Conservation (phyloP, 2,113 vertebrate genomes). For the Barnardius zonarius region DNA sequence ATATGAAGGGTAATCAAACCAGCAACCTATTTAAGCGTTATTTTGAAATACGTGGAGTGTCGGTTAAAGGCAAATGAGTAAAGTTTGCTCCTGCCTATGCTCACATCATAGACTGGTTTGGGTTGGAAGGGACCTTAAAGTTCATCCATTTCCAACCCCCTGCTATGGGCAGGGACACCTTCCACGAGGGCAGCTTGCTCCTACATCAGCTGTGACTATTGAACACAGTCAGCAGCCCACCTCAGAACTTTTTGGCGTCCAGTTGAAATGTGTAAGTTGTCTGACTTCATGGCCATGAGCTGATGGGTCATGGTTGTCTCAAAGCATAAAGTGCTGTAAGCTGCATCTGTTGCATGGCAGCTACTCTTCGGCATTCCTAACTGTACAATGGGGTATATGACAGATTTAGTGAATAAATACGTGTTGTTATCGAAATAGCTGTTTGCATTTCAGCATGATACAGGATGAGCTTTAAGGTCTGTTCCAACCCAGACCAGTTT, state of each 20-base stretch:
- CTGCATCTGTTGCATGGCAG: not conserved
- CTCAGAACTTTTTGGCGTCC: not conserved
- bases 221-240: not conserved
- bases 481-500: not conserved
- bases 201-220: not conserved
- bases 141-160: not conserved
- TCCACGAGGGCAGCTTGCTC: not conserved
- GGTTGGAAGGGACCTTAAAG: not conserved
- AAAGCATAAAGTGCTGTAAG: not conserved
- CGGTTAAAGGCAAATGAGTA: not conserved
- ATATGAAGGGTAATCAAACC: not conserved
- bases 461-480: not conserved
- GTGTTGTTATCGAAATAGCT: not conserved
- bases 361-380: not conserved
- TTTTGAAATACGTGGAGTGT: not conserved
- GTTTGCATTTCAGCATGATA: not conserved
- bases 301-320: not conserved
- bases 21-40: not conserved
- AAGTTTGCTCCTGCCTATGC: not conserved
- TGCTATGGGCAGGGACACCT: not conserved
- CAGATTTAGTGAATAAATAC: not conserved
- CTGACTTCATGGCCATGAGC: not conserved
- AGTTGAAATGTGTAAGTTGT: not conserved
- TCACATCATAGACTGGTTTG: not conserved
- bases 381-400: not conserved